Base-by-base conservation (phyloP, 2,113 vertebrate genomes). In the Semnopithecus entellus region DNA sequence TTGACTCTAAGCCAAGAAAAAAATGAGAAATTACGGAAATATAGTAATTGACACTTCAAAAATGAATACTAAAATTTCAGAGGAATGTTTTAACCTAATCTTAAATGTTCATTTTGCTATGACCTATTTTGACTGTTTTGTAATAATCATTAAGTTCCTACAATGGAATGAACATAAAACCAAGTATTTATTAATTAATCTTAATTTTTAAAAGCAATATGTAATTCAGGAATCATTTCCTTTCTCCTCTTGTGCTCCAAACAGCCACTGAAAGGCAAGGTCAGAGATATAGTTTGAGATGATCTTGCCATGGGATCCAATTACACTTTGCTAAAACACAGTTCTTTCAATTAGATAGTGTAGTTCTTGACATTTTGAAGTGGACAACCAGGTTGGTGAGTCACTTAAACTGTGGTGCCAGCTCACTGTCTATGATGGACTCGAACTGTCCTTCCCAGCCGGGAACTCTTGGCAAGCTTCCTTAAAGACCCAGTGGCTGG, bases 371-470 rank as follows among this genome's bases (percentile, higher is more conserved):
- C 93, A 91, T 96, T 91, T 97, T 95, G 81, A 95, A 97, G 97
- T 76, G 93, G 97, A 89, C 97, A 75, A 90, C 96, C 97, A 98
- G 97, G 97, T 90, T 94, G 96, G 97, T 98, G 98, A 98, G 95
- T 98, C 98, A 98, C 92, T 22, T 32, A 89, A 97, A 95, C 96
- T 73, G 16, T 50, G 96, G 86, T 98, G 98, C 95, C 97, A 98
- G 83, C 97, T 98, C 97, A 97, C 96, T 98, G 98, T 98, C 97
- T 90, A 40, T 95, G 98, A 98, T 97, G 98, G 98, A 96, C 95
- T 88, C 95, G 90, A 97, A 98, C 93, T 97, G 97, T 98, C 97
- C 98, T 98, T 96, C 94, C 97, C 95, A 96, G 97, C 89, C 80
- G 50, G 94, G 95, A 97, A 95, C 97, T 95, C 97, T 97, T 97